Percentiles rank a stretch among this genome's conserved stretches.
These are phyloP conservation scores for Caranx ignobilis DNA, from an alignment of 2,113 vertebrate genomes.

Conservation along the genomic window DNA sequence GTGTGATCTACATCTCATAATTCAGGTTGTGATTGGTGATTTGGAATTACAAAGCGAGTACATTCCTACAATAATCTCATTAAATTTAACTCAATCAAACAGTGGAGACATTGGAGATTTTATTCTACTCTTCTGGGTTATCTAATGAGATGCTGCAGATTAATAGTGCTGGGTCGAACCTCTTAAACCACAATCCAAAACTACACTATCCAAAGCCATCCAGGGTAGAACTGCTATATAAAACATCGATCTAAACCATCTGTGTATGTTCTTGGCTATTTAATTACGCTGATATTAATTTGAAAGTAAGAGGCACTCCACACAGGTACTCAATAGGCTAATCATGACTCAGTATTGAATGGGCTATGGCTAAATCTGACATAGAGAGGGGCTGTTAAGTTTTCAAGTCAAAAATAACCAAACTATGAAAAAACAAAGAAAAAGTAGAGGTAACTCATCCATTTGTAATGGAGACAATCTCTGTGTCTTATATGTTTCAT, in stretches of 20 bases:
- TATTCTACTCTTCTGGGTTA: neutral
- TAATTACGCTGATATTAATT: conserved; percentile 26
- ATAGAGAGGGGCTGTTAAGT: neutral
- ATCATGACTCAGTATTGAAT: neutral
- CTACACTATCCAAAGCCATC: conserved; percentile 13
- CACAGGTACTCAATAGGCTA: neutral
- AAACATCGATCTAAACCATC: neutral
- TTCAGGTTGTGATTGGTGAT: neutral
- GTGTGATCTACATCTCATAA: neutral
- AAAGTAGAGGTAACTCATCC: too few relatives aligned
- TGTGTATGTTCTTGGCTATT: neutral
- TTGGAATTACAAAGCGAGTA: neutral
- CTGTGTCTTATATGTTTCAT: neutral
- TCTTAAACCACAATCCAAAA: conserved; percentile 17
- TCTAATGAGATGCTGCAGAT: conserved; percentile 22
- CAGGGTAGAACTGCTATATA: conserved; percentile 16
- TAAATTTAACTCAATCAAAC: neutral
- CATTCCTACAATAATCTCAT: conserved; percentile 14
- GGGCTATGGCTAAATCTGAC: too few relatives aligned
- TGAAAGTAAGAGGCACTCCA: neutral
- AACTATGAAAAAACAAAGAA: neutral
- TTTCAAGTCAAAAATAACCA: neutral
- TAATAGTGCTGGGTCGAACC: neutral
- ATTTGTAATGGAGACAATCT: neutral
- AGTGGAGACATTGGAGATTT: neutral